These are phyloP conservation scores for Allacma fusca DNA, from an alignment of 2,888 invertebrate species.

Conservation along the genomic window DNA sequence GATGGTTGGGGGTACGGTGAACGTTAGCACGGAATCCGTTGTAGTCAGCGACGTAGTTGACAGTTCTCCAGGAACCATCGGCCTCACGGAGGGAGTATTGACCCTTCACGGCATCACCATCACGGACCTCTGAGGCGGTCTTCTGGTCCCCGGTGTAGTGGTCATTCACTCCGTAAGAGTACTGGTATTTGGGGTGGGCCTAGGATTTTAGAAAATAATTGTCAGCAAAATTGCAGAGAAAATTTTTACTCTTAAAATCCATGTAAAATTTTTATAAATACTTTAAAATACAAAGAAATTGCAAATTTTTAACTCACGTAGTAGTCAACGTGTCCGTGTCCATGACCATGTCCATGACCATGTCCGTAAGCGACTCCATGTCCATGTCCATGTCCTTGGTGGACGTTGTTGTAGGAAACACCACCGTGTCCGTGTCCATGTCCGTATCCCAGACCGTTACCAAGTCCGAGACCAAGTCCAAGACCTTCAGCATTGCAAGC, in stretches of 20 bases:
- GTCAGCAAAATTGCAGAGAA: too few species aligned
- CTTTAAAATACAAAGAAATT: too few species aligned
- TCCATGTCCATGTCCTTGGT: too few species aligned
- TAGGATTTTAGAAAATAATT: neutral
- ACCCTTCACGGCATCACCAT: conserved; percentile 44
- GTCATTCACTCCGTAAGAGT: conserved; percentile 54
- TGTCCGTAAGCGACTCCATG: conserved; percentile 10
- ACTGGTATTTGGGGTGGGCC: conserved; percentile 41
- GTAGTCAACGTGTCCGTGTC: conserved; percentile 43
- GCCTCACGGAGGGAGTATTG: conserved; percentile 44
- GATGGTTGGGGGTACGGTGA: conserved; percentile 55
- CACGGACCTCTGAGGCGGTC: conserved; percentile 38
- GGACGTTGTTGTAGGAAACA: too few species aligned
- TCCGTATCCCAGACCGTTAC: too few species aligned
- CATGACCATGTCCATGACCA: conserved; percentile 36
- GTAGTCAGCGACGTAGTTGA: conserved; percentile 36
- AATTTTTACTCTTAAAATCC: too few species aligned
- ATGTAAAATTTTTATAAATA: too few species aligned
- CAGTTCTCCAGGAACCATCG: conserved; percentile 34
- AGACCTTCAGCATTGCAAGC: too few species aligned
- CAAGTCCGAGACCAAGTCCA: too few species aligned
- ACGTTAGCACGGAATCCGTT: conserved; percentile 44
- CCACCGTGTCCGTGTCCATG: too few species aligned
- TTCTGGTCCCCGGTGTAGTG: conserved; percentile 56
- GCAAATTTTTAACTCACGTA: neutral